phyloP scores from a whole-genome alignment of 64 coral and sea anemone species.

The Montipora cactus region DNA sequence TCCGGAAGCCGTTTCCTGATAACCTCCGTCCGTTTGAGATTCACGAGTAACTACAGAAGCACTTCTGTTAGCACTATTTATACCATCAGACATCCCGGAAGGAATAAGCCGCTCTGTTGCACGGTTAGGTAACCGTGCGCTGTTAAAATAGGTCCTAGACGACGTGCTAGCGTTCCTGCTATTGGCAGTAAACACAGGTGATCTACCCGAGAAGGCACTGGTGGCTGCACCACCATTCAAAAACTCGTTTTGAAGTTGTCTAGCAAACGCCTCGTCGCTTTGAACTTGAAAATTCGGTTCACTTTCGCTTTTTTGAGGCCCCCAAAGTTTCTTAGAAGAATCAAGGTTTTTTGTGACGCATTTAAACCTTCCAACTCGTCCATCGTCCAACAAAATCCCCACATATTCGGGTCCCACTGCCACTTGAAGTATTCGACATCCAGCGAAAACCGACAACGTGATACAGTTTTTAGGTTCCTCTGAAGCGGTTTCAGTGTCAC shows the following conservation, averaged over 20 bases:
- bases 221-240: not conserved
- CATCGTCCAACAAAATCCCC: constrained; percentile 82
- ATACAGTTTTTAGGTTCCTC: constrained; percentile 67
- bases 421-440: constrained; percentile 73
- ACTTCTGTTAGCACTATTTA: not conserved
- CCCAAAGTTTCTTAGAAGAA: constrained; percentile 54
- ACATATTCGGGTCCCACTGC: constrained; percentile 84
- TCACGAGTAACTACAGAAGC: not conserved
- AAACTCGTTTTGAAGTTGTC: constrained; percentile 62
- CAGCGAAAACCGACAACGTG: constrained; percentile 45
- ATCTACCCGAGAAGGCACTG: not conserved
- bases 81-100: not conserved
- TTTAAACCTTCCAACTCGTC: constrained; percentile 92
- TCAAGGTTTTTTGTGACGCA: constrained; percentile 78
- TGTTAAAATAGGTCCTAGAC: not conserved
- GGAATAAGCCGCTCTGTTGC: not conserved
- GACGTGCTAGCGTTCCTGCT: not conserved
- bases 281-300: constrained; percentile 87
- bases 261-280: constrained; percentile 88
- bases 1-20: not conserved
- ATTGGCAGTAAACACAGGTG: not conserved
- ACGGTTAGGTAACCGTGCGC: not conserved
- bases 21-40: not conserved
- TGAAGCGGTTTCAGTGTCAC: constrained; percentile 8
- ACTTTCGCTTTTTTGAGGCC: constrained; percentile 12